These are phyloP conservation scores for Macrotus californicus DNA, from an alignment of 2,113 vertebrate genomes.

Conservation along the genomic window DNA sequence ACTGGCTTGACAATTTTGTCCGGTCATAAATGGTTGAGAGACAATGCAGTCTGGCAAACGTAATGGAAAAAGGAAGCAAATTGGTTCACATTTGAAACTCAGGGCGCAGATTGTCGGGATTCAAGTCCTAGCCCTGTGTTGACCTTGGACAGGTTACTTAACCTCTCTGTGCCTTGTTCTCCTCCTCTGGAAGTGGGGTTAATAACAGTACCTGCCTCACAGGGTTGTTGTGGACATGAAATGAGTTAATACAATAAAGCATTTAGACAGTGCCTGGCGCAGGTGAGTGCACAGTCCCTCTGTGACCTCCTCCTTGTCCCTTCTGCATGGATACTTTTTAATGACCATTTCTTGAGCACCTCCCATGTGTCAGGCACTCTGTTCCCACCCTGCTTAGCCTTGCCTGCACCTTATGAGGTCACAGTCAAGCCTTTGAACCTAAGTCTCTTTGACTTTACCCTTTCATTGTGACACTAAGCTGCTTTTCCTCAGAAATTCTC, in stretches of 20 bases:
- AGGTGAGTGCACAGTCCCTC: not conserved
- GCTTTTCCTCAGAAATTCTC: not conserved
- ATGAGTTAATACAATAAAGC: not conserved
- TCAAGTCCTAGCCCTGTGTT: not conserved
- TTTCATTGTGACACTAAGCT: not conserved
- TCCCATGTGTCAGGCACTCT: not conserved
- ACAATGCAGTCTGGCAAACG: not conserved
- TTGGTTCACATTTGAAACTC: not conserved
- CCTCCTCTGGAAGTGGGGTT: not conserved
- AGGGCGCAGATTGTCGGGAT: not conserved
- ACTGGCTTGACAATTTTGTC: slow-evolving; percentile 19
- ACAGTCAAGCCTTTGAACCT: not conserved
- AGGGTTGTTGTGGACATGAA: not conserved
- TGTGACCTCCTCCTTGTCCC: not conserved
- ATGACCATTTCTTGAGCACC: not conserved
- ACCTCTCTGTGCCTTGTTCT: not conserved
- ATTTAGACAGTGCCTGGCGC: not conserved
- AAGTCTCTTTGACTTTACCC: not conserved
- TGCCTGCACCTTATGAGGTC: not conserved
- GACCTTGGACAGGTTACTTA: not conserved
- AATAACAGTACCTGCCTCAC: not conserved
- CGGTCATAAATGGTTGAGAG: not conserved
- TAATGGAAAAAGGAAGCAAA: not conserved
- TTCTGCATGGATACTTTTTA: not conserved
- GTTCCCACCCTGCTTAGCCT: not conserved